Evolutionary conservation across 2,797 vertebrate genomes (phyloP), one percentile per base, ranked within the genome.

Genomic region (Peromyscus melanophrys): DNA sequence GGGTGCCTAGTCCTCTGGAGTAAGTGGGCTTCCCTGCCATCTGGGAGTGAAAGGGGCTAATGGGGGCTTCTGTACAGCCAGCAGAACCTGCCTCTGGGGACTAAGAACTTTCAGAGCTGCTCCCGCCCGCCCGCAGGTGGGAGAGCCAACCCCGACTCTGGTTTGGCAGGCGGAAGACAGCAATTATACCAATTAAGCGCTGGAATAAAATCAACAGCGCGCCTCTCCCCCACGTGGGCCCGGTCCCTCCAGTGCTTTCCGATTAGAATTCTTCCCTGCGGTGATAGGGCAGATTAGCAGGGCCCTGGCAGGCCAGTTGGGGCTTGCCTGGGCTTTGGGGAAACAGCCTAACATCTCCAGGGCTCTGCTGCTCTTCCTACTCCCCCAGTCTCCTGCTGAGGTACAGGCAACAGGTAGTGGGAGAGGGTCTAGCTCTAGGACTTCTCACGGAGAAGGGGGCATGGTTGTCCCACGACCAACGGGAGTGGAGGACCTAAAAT

Each of bases 101-200:
- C 84, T 29, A 61, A 81, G 63, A 49, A 19, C 65, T 81, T 90
- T 84, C 4, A 49, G 82, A 92, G 78, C 77, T 81, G 88, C 90
- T 96, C 96, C 49, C 9, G 23, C 96, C 49, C 9, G 23, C 95
- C 95, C 90, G 92, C 95, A 96, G 97, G 95, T 98, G 97, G 97
- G 95, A 94, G 96, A 97, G 94, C 97, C 96, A 65, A 96, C 95
- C 93, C 98, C 96, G 90, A 65, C 86, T 94, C 49, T 67, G 89
- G 95, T 90, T 98, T 99, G 98, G 98, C 98, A 99, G 98, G 71
- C 96, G 97, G 88, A 81, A 98, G 97, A 94, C 88, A 94, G 97
- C 96, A 98, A 98, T 99, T 99, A 98, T 98, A 98, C 97, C 98
- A 99, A 98, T 98, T 98, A 98, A 98, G 97, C 97, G 57, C 98